A percentile compares a stretch with the other conserved stretches of the same genome.
Evolutionary conservation across 1,140 invertebrate species (phyloP).

Genomic region (Venustaconcha ellipsiformis): DNA sequence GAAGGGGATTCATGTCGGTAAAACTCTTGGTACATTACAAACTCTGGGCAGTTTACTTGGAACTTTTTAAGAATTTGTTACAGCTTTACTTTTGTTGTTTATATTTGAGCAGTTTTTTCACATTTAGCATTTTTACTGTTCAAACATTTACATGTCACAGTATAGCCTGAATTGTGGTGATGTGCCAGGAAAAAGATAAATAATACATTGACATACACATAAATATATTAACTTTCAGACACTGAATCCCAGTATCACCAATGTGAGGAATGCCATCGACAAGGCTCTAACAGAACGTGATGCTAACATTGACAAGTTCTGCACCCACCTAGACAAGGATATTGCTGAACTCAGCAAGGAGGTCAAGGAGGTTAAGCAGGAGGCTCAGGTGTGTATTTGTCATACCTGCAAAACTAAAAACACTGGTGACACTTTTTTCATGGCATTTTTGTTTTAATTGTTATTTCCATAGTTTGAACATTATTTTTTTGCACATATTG

Average conservation of each 20-base stretch:
- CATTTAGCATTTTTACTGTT: not conserved
- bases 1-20: too few species aligned
- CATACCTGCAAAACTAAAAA: too few species aligned
- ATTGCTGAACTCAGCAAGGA: slow-evolving; percentile 68
- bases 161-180: not conserved
- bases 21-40: too few species aligned
- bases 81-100: not conserved
- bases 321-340: slow-evolving; percentile 67
- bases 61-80: too few species aligned
- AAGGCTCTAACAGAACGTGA: slow-evolving; percentile 69
- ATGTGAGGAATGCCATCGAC: slow-evolving; percentile 68
- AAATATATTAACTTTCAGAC: slow-evolving; percentile 49
- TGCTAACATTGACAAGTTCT: slow-evolving; percentile 68
- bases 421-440: too few species aligned
- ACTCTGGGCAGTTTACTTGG: too few species aligned
- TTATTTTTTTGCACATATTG: too few species aligned
- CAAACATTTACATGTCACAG: not conserved
- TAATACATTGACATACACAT: not conserved
- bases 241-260: slow-evolving; percentile 65
- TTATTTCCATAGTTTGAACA: too few species aligned
- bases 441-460: too few species aligned
- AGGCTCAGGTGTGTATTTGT: slow-evolving; percentile 57
- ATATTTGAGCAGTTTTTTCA: not conserved
- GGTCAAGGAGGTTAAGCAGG: slow-evolving; percentile 68
- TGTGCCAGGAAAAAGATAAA: not conserved